Evolutionary conservation across 37 sponge, comb jelly and placozoan species (phyloP), one percentile per base, ranked within the genome.

Genomic region (Haliclona indistincta): DNA sequence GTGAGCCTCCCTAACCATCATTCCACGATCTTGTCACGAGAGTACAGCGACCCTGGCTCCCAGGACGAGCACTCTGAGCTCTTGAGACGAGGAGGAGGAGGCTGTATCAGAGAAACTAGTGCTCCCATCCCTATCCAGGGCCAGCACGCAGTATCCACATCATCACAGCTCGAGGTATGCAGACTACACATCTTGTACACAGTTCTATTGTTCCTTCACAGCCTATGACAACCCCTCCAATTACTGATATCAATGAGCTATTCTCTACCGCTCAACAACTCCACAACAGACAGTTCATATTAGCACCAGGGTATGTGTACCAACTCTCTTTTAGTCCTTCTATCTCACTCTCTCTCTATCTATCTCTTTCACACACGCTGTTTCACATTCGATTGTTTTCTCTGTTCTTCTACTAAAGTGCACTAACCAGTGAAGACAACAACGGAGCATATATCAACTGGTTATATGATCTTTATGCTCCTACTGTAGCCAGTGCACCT

Each of bases 381-480:
- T 20, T n/a, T 10, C 63, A 61, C 63, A 61, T n/a, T 20, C 63
- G 28, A 19, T 19, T 41, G 7, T 15, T 22, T 41, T 38, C n/a
- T 15, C 8, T 11, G 8, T 41, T 44, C 2, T 8, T 8, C 35
- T 36, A 37, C 35, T 20, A 63, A 4, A 7, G 19, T 30, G 4
- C 28, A 3, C 28, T 28, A 41, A n/a, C 42, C 19, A 68, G 79
- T 11, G 80, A 80, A 3, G 80, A 80, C 33, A n/a, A 47, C 38
- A 73, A 38, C n/a, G 60, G 60, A 25, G 28, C 60, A n/a, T 58
- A 58, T 54, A 83, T 83, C 47, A 83, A 71, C 52, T 83, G 84
- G 84, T 47, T 83, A 42, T 83, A 68, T 44, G 84, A 83, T 44
- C 69, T 83, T 37, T 83, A 83, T 63, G 60, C 60, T n/a, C 84